Conservation (phyloP, 2,888 invertebrate species). For the Spisula solida region DNA sequence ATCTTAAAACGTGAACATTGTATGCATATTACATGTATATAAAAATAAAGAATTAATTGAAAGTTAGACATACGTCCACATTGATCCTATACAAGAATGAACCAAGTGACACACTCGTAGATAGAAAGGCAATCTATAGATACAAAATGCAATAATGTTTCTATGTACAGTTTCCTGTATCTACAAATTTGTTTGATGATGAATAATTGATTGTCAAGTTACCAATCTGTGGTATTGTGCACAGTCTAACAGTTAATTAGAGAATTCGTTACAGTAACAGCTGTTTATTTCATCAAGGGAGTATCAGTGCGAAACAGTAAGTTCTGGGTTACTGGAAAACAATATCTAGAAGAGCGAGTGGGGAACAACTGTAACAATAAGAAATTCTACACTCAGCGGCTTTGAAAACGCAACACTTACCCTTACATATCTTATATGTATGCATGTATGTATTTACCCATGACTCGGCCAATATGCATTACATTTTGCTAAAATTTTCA, state of each 20-base stretch:
- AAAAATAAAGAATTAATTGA: not conserved
- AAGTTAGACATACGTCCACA: not conserved
- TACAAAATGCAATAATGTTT: not conserved
- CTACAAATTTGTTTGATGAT: not conserved
- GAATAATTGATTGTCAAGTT: conserved; percentile 18
- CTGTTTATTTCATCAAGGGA: not conserved
- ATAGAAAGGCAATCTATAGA: not conserved
- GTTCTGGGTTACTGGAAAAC: too few relatives aligned
- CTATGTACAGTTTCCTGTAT: not conserved
- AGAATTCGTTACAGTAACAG: not conserved
- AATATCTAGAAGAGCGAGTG: too few relatives aligned
- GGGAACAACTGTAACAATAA: too few relatives aligned
- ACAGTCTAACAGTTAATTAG: not conserved
- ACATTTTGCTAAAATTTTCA: too few relatives aligned
- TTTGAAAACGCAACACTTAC: too few relatives aligned
- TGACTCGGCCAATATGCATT: too few relatives aligned
- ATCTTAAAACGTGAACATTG: not conserved
- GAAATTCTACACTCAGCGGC: too few relatives aligned
- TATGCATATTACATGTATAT: not conserved
- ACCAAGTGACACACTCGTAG: not conserved
- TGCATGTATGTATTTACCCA: too few relatives aligned
- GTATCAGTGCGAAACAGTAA: too few relatives aligned
- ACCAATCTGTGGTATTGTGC: not conserved
- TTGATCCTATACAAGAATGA: not conserved
- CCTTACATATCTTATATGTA: too few relatives aligned